Evolutionary conservation across 2,113 vertebrate species (phyloP), one percentile per base, ranked within the genome.

Genomic region (Machaerirhynchus nigripectus): DNA sequence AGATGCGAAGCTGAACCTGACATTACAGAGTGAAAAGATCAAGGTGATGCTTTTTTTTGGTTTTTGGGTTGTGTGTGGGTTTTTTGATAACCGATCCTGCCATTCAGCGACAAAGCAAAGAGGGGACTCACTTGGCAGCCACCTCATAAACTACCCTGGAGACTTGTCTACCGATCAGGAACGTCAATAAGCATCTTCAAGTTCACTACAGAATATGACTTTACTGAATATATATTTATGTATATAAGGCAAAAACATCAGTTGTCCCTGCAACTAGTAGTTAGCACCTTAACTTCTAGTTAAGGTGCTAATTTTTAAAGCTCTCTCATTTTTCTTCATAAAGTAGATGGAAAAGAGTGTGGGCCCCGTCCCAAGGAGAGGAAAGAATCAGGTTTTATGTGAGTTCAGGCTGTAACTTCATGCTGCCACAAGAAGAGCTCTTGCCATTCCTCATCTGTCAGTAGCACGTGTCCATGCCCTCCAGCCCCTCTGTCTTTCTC

Each of bases 1-100:
- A 86, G 57, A n/a, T 56, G n/a, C 81, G 77, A 87, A 39, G 37
- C 35, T 88, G 87, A 94, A 86, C 70, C 2, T 67, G 78, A 78
- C 57, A 52, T 84, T 89, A 83, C 15, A 42, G 73, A 52, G 13
- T 52, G 71, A 91, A 87, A 96, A 87, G 37, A 86, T 82, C 65
- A 86, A 88, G 85, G 31, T 71, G 13, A 31, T 70, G 10, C 4
- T 30, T 71, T 15, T 39, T 42, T 68, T 35, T 23, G 12, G 19
- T 2, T 71, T 57, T 79, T 13, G 28, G 13, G 35, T 46, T 71
- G 39, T 26, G 44, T 23, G 6, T 0, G 17, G 20, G 1, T 5
- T 17, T 40, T 80, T 69, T 69, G 31, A 31, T 31, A 57, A 22
- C 6, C 7, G 14, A 26, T 67, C 37, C 33, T 64, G 56, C 33